These are phyloP conservation scores for Jordanella pulchra DNA, from an alignment of 2,797 vertebrate species.

Conservation along the genomic window DNA sequence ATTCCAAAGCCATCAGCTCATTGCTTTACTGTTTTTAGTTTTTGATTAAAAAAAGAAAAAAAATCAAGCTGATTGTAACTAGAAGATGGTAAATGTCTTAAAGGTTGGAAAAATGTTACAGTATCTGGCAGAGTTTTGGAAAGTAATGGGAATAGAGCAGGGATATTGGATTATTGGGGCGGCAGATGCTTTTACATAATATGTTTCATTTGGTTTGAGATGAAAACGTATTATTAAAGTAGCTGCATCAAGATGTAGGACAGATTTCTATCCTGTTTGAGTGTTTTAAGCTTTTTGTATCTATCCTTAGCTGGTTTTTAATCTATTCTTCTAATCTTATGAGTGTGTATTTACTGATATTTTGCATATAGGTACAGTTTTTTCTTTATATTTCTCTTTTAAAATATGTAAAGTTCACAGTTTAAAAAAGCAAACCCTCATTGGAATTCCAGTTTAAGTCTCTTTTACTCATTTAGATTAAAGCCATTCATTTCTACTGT, in stretches of 20 bases:
- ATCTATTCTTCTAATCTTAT: background rate
- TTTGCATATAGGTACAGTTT: background rate
- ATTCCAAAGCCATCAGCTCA: background rate
- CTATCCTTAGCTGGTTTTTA: background rate
- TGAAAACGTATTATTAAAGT: background rate
- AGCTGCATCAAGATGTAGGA: background rate
- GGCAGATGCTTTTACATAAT: background rate
- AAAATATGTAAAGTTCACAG: background rate
- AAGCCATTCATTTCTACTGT: background rate
- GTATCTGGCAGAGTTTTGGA: background rate
- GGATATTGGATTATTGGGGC: background rate
- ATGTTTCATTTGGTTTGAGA: background rate
- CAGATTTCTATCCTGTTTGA: background rate
- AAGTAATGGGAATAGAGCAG: background rate
- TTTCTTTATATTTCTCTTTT: background rate
- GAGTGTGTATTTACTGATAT: background rate
- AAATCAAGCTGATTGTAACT: background rate
- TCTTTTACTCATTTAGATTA: background rate
- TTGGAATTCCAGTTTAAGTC: background rate
- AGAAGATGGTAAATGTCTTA: background rate
- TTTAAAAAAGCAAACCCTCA: background rate
- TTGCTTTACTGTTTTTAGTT: background rate
- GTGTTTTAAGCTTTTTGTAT: background rate
- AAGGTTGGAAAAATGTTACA: background rate
- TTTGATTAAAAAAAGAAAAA: background rate